Evolutionary conservation across 2,113 vertebrate species (phyloP).

Genomic region (Misgurnus anguillicaudatus): DNA sequence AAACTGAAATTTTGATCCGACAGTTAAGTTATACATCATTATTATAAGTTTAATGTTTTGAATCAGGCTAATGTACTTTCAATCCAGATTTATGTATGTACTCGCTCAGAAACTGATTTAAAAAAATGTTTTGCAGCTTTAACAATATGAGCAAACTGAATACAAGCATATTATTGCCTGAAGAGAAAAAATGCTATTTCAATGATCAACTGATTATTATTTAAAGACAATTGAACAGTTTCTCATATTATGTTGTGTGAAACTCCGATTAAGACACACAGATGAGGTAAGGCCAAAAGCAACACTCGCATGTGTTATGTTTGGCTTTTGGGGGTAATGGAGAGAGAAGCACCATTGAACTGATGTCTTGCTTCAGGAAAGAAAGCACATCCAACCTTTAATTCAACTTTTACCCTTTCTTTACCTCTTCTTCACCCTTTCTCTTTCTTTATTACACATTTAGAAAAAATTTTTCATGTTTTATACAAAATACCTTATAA

Average conservation of each 20-base stretch:
- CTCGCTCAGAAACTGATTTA: too few species aligned
- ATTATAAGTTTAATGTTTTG: too few species aligned
- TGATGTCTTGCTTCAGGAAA: slow-evolving; percentile 8
- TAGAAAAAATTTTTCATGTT: background rate
- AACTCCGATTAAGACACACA: background rate
- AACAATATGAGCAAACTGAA: background rate
- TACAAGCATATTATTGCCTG: background rate
- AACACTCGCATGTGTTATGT: slow-evolving; percentile 25
- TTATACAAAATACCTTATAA: too few species aligned
- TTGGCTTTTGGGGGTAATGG: slow-evolving; percentile 4
- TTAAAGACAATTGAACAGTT: background rate
- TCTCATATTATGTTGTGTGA: background rate
- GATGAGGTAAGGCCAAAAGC: slow-evolving; percentile 23
- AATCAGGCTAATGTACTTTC: too few species aligned
- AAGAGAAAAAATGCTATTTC: background rate
- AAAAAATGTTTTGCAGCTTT: too few species aligned
- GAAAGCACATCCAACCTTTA: slow-evolving; percentile 24
- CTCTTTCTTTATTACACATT: background rate
- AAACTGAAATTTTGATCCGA: too few species aligned
- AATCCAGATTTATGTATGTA: too few species aligned
- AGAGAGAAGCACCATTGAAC: slow-evolving; percentile 9
- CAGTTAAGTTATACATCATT: too few species aligned
- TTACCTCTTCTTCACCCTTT: background rate
- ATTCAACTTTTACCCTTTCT: background rate
- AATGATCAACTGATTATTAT: background rate